Evolutionary conservation across 2,888 invertebrate genomes (phyloP).

Genomic region (Drosophila cognata): DNA sequence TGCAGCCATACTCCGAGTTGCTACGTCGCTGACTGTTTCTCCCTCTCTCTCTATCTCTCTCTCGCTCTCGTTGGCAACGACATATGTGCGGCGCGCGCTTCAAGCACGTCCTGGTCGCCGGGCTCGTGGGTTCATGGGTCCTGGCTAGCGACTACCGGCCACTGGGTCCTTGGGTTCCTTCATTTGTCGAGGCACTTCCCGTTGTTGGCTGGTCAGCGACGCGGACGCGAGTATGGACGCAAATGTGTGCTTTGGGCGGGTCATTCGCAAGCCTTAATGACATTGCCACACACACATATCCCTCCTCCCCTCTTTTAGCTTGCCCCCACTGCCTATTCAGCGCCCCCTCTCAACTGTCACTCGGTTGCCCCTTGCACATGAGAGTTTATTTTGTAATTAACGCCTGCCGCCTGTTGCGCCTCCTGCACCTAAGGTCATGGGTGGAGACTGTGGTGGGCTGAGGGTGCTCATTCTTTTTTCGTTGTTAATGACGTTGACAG

Average conservation of each 20-base stretch:
- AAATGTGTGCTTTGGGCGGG: conserved; percentile 80
- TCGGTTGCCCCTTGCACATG: conserved; percentile 49
- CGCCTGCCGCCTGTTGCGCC: conserved; percentile 83
- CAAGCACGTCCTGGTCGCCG: conserved; percentile 59
- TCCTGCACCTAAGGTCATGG: conserved; percentile 61
- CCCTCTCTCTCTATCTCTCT: conserved; percentile 9
- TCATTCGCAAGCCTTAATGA: conserved; percentile 78
- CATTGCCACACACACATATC: conserved; percentile 54
- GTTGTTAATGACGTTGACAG: conserved; percentile 76
- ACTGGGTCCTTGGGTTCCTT: conserved; percentile 38
- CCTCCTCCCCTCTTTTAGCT: not conserved
- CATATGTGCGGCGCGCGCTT: conserved; percentile 55
- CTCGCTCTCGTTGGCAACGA: conserved; percentile 28
- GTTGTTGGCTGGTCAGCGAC: conserved; percentile 63
- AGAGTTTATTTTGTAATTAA: conserved; percentile 85
- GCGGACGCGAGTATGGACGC: conserved; percentile 60
- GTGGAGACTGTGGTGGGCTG: not conserved
- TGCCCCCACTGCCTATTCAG: not conserved
- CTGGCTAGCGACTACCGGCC: conserved; percentile 23
- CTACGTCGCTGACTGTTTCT: not conserved
- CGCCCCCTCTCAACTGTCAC: conserved; percentile 27
- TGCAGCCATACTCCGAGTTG: not conserved
- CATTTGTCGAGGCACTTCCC: conserved; percentile 82
- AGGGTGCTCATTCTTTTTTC: conserved; percentile 47
- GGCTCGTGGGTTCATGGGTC: conserved; percentile 15